Percentiles rank a stretch among this genome's conserved stretches.
phyloP scores from a whole-genome alignment of 53 echinoderm and acorn worm genomes.

The Echinometra lucunter region DNA sequence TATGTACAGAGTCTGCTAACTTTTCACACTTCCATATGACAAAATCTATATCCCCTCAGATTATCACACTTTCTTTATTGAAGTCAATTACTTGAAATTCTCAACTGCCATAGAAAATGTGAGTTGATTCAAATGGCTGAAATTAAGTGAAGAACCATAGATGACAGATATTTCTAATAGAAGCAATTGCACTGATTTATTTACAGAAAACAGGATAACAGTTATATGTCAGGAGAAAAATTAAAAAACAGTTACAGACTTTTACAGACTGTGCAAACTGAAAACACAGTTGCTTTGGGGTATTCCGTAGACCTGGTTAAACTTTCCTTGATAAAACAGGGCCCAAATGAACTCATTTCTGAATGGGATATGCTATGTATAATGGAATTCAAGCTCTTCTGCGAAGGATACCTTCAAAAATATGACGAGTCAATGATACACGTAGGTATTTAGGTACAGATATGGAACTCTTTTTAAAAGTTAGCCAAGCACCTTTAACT shows the following conservation, averaged over 20 bases:
- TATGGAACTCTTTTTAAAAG: too few species aligned
- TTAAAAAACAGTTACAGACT: background rate
- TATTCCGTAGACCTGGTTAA: background rate
- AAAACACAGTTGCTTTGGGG: background rate
- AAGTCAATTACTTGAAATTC: background rate
- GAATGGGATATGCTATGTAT: background rate
- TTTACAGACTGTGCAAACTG: background rate
- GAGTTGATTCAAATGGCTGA: background rate
- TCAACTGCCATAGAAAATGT: background rate
- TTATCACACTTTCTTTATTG: background rate
- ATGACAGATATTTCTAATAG: background rate
- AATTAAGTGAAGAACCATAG: background rate
- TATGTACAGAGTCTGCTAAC: background rate
- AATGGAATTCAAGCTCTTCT: background rate
- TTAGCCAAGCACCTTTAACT: too few species aligned
- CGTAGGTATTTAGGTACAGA: too few species aligned
- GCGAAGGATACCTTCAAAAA: background rate
- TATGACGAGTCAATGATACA: too few species aligned
- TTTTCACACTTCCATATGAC: background rate
- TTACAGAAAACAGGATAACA: background rate
- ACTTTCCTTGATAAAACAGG: background rate
- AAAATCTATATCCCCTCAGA: background rate
- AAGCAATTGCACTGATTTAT: background rate
- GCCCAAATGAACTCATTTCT: background rate
- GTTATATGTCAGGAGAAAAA: background rate